Conservation (phyloP, 2,888 invertebrate genomes). For the Globia sparganii region DNA sequence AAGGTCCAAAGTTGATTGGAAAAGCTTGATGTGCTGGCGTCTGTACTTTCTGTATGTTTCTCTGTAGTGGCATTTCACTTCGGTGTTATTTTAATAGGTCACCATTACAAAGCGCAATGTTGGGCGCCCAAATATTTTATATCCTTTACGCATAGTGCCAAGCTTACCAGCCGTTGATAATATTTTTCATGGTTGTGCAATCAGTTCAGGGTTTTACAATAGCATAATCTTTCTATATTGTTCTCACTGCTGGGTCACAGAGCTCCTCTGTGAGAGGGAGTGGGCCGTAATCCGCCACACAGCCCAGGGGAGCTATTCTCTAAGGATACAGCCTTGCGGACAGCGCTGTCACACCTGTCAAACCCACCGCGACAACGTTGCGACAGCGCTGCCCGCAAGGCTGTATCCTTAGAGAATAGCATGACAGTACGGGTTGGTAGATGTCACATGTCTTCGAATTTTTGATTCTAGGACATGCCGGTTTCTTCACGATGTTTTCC, state of each 20-base stretch:
- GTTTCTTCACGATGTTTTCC: not conserved
- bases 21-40: too few species aligned
- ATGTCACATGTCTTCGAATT: not conserved
- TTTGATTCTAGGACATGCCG: not conserved
- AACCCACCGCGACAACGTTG: too few species aligned
- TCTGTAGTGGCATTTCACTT: not conserved
- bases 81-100: conserved; percentile 37
- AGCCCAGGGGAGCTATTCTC: too few species aligned
- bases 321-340: too few species aligned
- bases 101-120: conserved; percentile 47
- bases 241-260: not conserved
- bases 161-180: conserved; percentile 28
- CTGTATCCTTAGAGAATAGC: too few species aligned
- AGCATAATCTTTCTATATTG: not conserved
- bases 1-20: too few species aligned
- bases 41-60: not conserved
- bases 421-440: not conserved
- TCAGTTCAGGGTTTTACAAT: not conserved
- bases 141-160: conserved; percentile 46
- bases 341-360: too few species aligned
- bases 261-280: not conserved
- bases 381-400: too few species aligned
- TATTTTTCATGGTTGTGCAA: not conserved
- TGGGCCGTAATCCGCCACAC: not conserved
- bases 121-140: conserved; percentile 27